Percentiles rank a stretch among this genome's conserved stretches.
phyloP scores from a whole-genome alignment of 2,113 vertebrate genomes.

The Cyprinodon brontotheroides region DNA sequence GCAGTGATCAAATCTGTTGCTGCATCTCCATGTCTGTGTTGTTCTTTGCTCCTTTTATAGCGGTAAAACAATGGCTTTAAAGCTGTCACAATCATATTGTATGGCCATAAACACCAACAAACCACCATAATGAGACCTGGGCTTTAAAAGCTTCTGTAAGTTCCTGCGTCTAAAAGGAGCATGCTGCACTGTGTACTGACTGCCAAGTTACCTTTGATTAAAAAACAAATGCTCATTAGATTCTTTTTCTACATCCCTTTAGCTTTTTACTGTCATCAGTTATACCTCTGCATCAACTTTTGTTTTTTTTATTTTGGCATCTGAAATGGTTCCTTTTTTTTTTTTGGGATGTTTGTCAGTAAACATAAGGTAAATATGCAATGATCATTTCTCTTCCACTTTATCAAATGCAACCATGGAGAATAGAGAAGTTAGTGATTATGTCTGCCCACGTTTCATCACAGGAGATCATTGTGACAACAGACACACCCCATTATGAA shows the following conservation, averaged over 20 bases:
- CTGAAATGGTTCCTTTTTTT: neutral
- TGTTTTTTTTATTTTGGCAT: neutral
- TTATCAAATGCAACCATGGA: neutral
- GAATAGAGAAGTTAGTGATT: slow-evolving; percentile 4
- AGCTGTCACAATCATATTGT: neutral
- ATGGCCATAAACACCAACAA: neutral
- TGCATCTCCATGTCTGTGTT: no score
- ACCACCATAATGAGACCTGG: neutral
- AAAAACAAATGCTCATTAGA: neutral
- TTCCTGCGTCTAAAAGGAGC: no score
- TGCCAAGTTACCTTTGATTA: neutral
- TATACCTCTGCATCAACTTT: neutral
- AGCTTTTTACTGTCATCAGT: neutral
- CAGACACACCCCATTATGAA: neutral
- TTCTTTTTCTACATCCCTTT: neutral
- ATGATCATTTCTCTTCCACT: neutral
- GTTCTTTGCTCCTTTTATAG: no score
- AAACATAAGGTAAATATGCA: neutral
- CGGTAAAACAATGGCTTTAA: no score
- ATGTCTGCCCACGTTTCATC: slow-evolving; percentile 2
- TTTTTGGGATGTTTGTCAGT: no score
- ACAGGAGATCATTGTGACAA: slow-evolving; percentile 3
- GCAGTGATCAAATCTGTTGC: no score
- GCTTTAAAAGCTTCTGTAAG: no score
- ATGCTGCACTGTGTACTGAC: neutral